phyloP scores from a whole-genome alignment of 2,797 vertebrate genomes.

The Selene dorsalis region DNA sequence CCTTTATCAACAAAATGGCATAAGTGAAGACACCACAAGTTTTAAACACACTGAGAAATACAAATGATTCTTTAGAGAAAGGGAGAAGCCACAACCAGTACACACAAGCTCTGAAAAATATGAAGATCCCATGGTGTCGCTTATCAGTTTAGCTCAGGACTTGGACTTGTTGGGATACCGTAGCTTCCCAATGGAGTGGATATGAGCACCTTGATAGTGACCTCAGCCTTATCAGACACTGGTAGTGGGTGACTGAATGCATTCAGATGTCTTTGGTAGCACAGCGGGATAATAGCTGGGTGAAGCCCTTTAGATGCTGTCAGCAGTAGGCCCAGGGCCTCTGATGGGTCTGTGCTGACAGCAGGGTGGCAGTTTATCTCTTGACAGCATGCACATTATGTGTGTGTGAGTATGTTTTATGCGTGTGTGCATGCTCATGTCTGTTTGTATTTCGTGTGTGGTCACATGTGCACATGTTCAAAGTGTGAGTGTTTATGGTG shows the following conservation, averaged over 20 bases:
- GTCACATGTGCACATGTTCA: conserved; percentile 59
- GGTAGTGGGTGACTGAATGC: conserved; percentile 64
- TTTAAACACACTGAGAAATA: conserved; percentile 29
- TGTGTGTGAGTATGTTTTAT: conserved; percentile 22
- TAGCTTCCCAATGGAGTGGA: conserved; percentile 52
- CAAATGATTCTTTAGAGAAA: conserved; percentile 28
- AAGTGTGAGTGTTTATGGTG: conserved; percentile 73
- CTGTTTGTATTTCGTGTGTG: conserved; percentile 51
- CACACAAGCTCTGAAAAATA: conserved; percentile 40
- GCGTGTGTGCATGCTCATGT: conserved; percentile 13
- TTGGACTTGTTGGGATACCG: conserved; percentile 50
- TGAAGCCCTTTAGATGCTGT: conserved; percentile 78
- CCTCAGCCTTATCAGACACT: conserved; percentile 72
- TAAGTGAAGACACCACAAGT: conserved; percentile 1
- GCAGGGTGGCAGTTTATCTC: conserved; percentile 77
- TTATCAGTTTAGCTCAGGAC: conserved; percentile 76
- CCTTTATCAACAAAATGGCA: conserved; percentile 37
- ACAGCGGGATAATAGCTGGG: conserved; percentile 63
- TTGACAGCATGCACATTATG: conserved; percentile 66
- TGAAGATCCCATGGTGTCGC: conserved; percentile 46
- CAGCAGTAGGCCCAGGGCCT: conserved; percentile 68
- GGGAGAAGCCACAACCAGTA: conserved; percentile 21
- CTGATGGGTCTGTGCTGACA: conserved; percentile 67
- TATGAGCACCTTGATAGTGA: conserved; percentile 75
- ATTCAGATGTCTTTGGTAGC: conserved; percentile 67